A percentile compares a stretch with the other conserved stretches of the same genome.
Evolutionary conservation across 2,888 invertebrate genomes (phyloP).

Genomic region (Enchytraeus crypticus): DNA sequence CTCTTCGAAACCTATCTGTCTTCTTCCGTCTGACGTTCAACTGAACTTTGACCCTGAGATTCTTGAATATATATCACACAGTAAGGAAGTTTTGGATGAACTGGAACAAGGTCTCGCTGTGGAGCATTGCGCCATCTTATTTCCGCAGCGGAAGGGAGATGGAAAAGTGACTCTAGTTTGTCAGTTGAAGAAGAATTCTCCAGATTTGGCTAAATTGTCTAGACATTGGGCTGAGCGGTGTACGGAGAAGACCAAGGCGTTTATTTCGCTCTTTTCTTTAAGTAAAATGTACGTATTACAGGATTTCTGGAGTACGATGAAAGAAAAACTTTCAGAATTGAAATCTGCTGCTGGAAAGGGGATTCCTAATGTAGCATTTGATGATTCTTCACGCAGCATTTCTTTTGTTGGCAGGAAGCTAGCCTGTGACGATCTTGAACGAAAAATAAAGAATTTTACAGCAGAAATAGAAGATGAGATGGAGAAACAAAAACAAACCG

Average conservation of each 20-base stretch:
- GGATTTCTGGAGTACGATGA: slow-evolving; percentile 5
- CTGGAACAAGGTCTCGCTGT: not conserved
- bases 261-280: not conserved
- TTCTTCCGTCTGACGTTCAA: slow-evolving; percentile 4
- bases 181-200: not conserved
- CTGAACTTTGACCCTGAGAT: not conserved
- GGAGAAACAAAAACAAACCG: not conserved
- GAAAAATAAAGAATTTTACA: not conserved
- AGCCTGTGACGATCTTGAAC: not conserved
- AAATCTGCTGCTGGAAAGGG: not conserved
- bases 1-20: not conserved
- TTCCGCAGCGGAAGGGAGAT: not conserved
- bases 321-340: not conserved
- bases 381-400: not conserved
- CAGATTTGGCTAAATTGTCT: not conserved
- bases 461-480: not conserved
- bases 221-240: not conserved
- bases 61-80: not conserved
- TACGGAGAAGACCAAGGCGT: not conserved
- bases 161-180: not conserved
- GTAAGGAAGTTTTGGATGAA: not conserved
- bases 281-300: not conserved
- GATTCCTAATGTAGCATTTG: not conserved
- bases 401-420: not conserved
- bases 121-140: not conserved